Base-by-base conservation (phyloP, 2,888 invertebrate species). In the Tupiocoris notatus region DNA sequence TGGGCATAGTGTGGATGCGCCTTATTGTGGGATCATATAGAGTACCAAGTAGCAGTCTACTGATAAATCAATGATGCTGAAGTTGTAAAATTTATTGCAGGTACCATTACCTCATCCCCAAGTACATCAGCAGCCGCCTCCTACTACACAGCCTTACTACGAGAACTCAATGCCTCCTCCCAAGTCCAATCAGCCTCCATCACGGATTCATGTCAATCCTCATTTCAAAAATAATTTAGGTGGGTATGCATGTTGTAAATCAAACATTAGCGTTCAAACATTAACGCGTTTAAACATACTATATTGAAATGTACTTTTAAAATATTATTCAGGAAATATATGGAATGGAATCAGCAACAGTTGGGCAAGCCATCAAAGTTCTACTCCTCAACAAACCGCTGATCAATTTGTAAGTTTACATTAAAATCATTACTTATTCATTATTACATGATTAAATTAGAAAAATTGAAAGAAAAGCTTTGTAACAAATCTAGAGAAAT, bases 121-220 rank as follows among this genome's bases (percentile, higher is more conserved):
- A n/a, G 24, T 24, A 2, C 57, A 57, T n/a, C 62, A 73, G 16
- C 58, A 17, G 12, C 75, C 64, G 1, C 75, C 73, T 1, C 70
- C 58, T 7, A 20, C 22, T 18, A 22, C 59, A 12, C 70, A 61
- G 39, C 70, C 23, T 20, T 22, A 54, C n/a, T 67, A 57, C 23
- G 39, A 57, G 22, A 67, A 67, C 67, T 2, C 59, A n/a, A 54
- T 56, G 57, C 67, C 67, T 18, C 65, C 24, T 1, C 65, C 20
- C 9, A 65, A 25, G 18, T 22, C 67, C 39, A 39, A 39, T 57
- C 70, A 70, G 70, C 70, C 61, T 1, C 68, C 22, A 0, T 23
- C 68, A 0, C 70, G 58, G 6, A 79, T 80, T 25, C 80, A 78
- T 61, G 76, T 80, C 24, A 80, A 80, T 64, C 80, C 80, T 1